phyloP scores from a whole-genome alignment of 2,888 invertebrate genomes.

The Tipula vernalis region DNA sequence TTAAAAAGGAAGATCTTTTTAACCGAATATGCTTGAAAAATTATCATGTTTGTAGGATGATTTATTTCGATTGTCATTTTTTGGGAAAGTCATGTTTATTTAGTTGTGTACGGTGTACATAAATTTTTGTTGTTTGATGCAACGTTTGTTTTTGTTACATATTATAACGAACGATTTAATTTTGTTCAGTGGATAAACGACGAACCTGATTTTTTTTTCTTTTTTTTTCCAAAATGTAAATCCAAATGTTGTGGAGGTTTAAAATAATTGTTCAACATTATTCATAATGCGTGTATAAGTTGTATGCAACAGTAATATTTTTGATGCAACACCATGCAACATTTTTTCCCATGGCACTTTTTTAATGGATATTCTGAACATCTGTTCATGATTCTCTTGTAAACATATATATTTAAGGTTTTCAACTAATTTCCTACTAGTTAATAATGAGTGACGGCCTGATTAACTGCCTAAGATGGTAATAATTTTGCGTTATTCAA shows the following conservation, averaged over 20 bases:
- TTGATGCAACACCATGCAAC: not conserved
- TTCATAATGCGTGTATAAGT: too few species aligned
- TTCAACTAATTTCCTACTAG: too few species aligned
- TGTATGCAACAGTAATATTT: too few species aligned
- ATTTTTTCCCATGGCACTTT: not conserved
- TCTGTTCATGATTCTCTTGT: too few species aligned
- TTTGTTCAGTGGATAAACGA: not conserved
- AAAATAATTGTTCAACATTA: too few species aligned
- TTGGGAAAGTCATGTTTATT: not conserved
- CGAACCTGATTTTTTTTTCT: not conserved
- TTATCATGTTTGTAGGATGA: not conserved
- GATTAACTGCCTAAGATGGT: too few species aligned
- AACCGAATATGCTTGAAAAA: not conserved
- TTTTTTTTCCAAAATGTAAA: too few species aligned
- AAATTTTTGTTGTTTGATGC: not conserved
- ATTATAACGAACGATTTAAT: not conserved
- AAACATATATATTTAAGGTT: too few species aligned
- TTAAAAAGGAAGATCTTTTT: not conserved
- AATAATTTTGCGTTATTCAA: too few species aligned
- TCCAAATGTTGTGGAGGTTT: too few species aligned
- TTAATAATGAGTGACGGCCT: too few species aligned
- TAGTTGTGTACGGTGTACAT: not conserved
- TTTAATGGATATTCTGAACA: too few species aligned
- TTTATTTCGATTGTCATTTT: not conserved
- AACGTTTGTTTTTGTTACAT: not conserved